A percentile compares a stretch with the other conserved stretches of the same genome.
These are phyloP conservation scores for Acrocyrtus sp. DNA, from an alignment of 2,888 invertebrate species.

Conservation along the genomic window DNA sequence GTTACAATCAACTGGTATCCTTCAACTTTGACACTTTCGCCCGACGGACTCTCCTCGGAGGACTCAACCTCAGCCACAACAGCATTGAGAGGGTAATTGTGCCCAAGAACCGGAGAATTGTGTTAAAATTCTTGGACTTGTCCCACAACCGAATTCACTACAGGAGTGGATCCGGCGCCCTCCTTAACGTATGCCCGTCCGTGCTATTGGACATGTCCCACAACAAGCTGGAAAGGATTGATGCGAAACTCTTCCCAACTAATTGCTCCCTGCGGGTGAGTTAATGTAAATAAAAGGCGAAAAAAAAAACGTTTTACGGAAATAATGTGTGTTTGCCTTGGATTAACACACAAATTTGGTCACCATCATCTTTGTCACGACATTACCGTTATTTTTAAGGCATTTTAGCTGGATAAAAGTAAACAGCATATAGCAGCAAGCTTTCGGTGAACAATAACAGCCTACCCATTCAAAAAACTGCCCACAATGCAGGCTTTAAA, in stretches of 20 bases:
- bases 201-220: conserved; percentile 83
- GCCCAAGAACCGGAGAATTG: conserved; percentile 73
- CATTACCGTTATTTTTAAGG: too few relatives aligned
- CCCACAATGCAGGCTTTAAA: too few relatives aligned
- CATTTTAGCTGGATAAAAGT: too few relatives aligned
- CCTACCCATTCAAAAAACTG: too few relatives aligned
- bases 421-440: too few relatives aligned
- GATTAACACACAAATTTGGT: neutral
- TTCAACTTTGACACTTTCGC: conserved; percentile 79
- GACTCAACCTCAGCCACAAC: conserved; percentile 82
- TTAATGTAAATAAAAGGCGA: neutral
- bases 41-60: conserved; percentile 80
- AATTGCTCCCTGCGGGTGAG: conserved; percentile 63
- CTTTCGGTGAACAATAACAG: too few relatives aligned
- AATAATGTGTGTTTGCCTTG: too few relatives aligned
- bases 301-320: neutral
- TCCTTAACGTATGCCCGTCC: conserved; percentile 56
- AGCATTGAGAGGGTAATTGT: conserved; percentile 79
- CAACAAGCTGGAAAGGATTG: conserved; percentile 81
- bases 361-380: too few relatives aligned
- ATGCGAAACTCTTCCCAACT: conserved; percentile 55
- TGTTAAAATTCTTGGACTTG: conserved; percentile 72
- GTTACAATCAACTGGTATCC: conserved; percentile 70
- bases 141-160: conserved; percentile 74
- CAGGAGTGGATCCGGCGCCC: conserved; percentile 43